Evolutionary conservation across 2,797 vertebrate species (phyloP).

Genomic region (Pseudochirops corinnae): DNA sequence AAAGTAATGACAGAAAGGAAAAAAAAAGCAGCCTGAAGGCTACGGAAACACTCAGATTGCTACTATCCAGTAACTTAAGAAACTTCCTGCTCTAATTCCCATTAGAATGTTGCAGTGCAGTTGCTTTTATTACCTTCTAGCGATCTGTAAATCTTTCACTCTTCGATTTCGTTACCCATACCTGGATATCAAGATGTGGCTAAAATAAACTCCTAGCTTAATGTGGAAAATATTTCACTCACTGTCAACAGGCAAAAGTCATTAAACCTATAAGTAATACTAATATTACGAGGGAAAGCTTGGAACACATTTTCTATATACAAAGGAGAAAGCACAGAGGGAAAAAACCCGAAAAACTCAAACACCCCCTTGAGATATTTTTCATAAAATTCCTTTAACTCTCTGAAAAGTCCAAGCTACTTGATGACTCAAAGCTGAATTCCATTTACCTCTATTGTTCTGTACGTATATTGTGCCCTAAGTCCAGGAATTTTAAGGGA

Average conservation of each 20-base stretch:
- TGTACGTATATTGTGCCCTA: not conserved
- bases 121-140: not conserved
- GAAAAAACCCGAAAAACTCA: not conserved
- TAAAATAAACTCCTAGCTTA: not conserved
- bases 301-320: slow-evolving; percentile 8
- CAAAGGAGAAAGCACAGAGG: not conserved
- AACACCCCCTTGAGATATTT: not conserved
- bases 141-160: slow-evolving; percentile 8
- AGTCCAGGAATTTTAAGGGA: not conserved
- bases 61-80: not conserved
- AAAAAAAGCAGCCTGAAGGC: not conserved
- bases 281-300: not conserved
- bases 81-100: slow-evolving; percentile 4
- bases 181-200: not conserved
- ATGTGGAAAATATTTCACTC: slow-evolving; percentile 7
- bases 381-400: not conserved
- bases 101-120: not conserved
- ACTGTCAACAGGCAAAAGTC: slow-evolving; percentile 7
- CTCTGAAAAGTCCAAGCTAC: not conserved
- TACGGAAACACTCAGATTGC: not conserved
- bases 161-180: not conserved
- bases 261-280: not conserved
- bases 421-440: not conserved
- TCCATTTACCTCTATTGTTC: not conserved
- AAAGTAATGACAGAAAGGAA: not conserved